Conservation (phyloP, 2,797 vertebrate genomes). For the Picus viridis region DNA sequence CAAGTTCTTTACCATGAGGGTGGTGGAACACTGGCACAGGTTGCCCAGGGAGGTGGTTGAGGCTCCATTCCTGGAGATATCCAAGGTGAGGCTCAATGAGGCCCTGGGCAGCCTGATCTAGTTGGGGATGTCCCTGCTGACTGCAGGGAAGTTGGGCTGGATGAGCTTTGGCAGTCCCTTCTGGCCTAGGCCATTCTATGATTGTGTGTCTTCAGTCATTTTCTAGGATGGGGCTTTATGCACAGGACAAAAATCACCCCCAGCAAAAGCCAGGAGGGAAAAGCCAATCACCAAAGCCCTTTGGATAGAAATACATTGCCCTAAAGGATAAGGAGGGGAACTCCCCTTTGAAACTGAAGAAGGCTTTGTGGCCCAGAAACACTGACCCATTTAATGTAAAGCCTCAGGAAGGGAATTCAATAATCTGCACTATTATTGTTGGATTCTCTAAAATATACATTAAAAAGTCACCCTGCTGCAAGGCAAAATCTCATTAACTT, state of each 20-base stretch:
- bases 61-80: no score
- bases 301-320: not conserved
- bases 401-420: not conserved
- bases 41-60: no score
- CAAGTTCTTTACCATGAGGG: no score
- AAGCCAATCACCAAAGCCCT: not conserved
- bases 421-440: conserved; percentile 13
- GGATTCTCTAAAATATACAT: conserved; percentile 22
- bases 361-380: not conserved
- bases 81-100: no score
- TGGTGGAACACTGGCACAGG: no score
- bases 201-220: not conserved
- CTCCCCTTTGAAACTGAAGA: not conserved
- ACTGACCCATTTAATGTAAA: not conserved
- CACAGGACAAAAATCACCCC: not conserved
- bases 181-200: no score
- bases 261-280: not conserved
- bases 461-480: not conserved
- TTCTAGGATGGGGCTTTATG: not conserved
- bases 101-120: no score
- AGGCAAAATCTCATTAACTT: conserved; percentile 42
- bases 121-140: no score
- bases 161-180: no score
- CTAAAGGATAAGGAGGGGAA: not conserved
- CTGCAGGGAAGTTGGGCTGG: no score